Conservation (phyloP, 2,888 invertebrate species). For the Cryptosula pallasiana region DNA sequence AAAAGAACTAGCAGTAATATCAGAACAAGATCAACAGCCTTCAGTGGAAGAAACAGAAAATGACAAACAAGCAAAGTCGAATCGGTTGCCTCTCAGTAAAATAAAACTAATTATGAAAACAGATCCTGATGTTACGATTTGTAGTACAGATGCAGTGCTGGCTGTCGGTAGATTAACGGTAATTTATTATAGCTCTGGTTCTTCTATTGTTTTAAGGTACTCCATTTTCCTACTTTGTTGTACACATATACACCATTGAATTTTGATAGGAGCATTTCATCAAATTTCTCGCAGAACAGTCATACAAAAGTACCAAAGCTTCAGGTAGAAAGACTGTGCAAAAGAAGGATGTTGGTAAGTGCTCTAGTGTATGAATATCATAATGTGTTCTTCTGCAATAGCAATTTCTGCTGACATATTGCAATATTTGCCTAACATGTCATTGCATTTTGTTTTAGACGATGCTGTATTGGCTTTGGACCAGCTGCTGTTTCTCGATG, state of each 20-base stretch:
- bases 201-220: too few relatives aligned
- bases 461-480: neutral
- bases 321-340: neutral
- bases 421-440: too few relatives aligned
- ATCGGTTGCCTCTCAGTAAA: neutral
- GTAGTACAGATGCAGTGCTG: neutral
- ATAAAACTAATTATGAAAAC: constrained; percentile 11
- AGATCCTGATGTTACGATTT: constrained; percentile 13
- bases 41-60: neutral
- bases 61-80: neutral
- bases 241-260: too few relatives aligned
- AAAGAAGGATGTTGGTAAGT: neutral
- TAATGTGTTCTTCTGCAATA: neutral
- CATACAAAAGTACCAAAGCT: neutral
- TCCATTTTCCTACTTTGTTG: too few relatives aligned
- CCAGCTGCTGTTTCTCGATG: neutral
- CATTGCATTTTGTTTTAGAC: neutral
- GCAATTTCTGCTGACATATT: too few relatives aligned
- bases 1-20: too few relatives aligned
- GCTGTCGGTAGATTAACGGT: neutral
- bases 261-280: neutral
- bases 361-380: neutral
- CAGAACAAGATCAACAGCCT: neutral
- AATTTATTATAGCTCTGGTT: too few relatives aligned
- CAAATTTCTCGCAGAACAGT: neutral